Evolutionary conservation across 2,888 invertebrate genomes (phyloP), one percentile per base, ranked within the genome.

Genomic region (Latrodectus hesperus): DNA sequence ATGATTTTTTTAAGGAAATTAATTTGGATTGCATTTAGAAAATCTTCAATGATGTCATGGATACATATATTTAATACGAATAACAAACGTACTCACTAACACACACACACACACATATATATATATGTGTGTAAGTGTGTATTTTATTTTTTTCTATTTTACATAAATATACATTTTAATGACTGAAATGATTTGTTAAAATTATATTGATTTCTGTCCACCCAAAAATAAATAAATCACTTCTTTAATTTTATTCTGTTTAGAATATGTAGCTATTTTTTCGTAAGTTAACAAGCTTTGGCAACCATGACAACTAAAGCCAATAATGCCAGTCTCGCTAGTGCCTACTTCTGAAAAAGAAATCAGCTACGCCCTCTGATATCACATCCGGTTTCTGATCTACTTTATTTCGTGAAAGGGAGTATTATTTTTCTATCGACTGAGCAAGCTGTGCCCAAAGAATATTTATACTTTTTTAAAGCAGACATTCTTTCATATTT

Each of bases 361-460:
- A 82, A n/a, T 82, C 70, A 75, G 60, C 52, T 60, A 70, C 49
- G 55, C 68, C 82, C 70, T 60, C 70, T 75, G 55, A 68, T 82
- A 75, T 82, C 75, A 75, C 70, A 55, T 82, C 75, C 74, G 60
- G 75, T 75, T 82, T 82, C 70, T 71, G 68, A 75, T 22, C 68
- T 74, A 82, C 49, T 82, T 75, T 82, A 17, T 75, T 70, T 68
- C 17, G 60, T 53, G 70, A 17, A 79, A 26, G 53, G 71, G 26
- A 22, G 64, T 64, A 55, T 64, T 55, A 38, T 73, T 73, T 53
- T 75, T 49, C 22, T 17, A 11, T 60, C 9, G 14, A 8, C 6
- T 60, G 60, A 38, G 38, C 38, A 38, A 38, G 38, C 38, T 38
- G 38, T 38, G 38, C 38, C 38, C 38, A 38, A 22, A 38, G 38